Evolutionary conservation across 2,113 vertebrate species (phyloP), one percentile per base, ranked within the genome.

Genomic region (Fulmarus glacialis): DNA sequence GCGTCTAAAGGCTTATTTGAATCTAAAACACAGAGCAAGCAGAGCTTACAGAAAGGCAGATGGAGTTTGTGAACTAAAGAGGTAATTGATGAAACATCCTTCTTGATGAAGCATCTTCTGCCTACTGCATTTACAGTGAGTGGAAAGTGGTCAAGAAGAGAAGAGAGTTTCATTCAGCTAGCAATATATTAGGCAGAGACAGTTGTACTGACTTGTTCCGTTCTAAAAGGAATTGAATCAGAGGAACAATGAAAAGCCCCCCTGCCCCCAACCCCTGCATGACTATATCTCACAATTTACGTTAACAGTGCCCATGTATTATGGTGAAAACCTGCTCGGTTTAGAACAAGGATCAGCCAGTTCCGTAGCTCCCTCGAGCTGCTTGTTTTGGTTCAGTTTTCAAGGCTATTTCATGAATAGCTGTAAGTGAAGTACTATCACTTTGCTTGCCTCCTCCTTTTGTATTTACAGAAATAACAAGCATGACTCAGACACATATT

Each of bases 391-490:
- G 10, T 89, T 82, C 58, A 56, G 20, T 93, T 94, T 85, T 79
- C 84, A 91, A 89, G 77, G 32, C 29, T 67, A 27, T 47, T 94
- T 82, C 42, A 87, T 36, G 3, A 94, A 81, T 53, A 87, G 29
- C 12, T 82, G 4, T 23, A 83, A 84, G 21, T 50, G 34, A 75
- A 93, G 58, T 48, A 91, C 52, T 90, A 64, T 55, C 38, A 58
- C 45, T 77, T 63, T 91, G 42, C 47, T 52, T 75, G 47, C 23
- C 34, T 60, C 45, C 38, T 92, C 55, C 83, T 87, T 94, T 92
- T 63, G 15, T 78, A 45, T 87, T 96, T 91, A 73, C 34, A 74
- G 66, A 91, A 42, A 53, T 42, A 94, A 90, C 68, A 95, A 83
- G 18, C 4, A 50, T 67, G 50, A 91, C 56, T 96, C 84, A 62